Base-by-base conservation (phyloP, 2,888 invertebrate genomes). In the Conus canariensis region DNA sequence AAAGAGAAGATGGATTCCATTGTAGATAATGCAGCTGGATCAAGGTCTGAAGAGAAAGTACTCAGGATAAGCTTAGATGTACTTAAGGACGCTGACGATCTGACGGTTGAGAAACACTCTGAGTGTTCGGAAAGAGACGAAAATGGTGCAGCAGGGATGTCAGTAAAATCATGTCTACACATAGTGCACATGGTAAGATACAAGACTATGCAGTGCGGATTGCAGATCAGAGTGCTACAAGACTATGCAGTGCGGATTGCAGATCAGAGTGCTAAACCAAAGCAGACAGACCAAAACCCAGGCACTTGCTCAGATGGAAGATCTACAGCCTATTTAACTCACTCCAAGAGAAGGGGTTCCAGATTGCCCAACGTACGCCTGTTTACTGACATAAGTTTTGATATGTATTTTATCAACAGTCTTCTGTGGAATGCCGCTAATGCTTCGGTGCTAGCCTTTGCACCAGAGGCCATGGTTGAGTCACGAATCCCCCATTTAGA, bases 351-450 rank as follows among this genome's bases (percentile, higher is more conserved):
- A 30, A 30, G 30, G 30, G 30, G 30, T 30, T 30, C 30, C 30
- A 30, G 45, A 58, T 45, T 89, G 5, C 85, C 83, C 8, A 90
- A 92, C 25, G 67, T 92, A 25, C 90, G 77, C 86, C 90, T 94
- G 16, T 92, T 92, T 67, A 91, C 88, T 16, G 90, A 93, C 85
- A 89, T 93, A 87, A 91, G 93, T 58, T 95, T 95, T 90, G 86
- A 93, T 60, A 92, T 95, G 12, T 95, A 92, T 90, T 94, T 93
- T 90, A n/a, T 94, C 25, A 95, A 94, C 87, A 95, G 94, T 90
- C 92, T 95, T n/a, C 91, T 93, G 70, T 95, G 95, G 95, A 95
- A 95, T 91, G 92, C 93, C 22, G 92, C 93, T 5, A 91, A 88
- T 9, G 93, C 92, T 16, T 93, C 94, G 19, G 30, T 93, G 1